Percentiles rank a stretch among this genome's conserved stretches.
Conservation (phyloP, 2,888 invertebrate species). For the Pelosia muscerda region DNA sequence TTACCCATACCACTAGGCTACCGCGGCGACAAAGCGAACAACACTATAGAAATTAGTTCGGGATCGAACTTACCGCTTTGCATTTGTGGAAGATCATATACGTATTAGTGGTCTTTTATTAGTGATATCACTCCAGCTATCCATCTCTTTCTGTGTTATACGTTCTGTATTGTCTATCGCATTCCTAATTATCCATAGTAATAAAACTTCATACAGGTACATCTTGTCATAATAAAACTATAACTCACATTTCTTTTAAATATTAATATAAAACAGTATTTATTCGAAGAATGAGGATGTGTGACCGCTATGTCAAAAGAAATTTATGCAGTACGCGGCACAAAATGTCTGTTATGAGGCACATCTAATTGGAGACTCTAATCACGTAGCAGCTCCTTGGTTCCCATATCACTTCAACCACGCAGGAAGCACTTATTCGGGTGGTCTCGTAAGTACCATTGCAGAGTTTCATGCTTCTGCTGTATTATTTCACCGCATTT, state of each 20-base stretch:
- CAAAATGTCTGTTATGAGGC: slow-evolving; percentile 13
- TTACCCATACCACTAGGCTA: too few relatives aligned
- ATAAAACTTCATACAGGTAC: not conserved
- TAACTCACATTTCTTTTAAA: not conserved
- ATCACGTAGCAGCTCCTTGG: slow-evolving; percentile 24
- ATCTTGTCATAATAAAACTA: too few relatives aligned
- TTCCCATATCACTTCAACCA: slow-evolving; percentile 19
- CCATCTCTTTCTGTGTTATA: not conserved
- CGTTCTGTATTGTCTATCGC: not conserved
- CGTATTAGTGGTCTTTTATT: too few relatives aligned
- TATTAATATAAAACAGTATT: not conserved
- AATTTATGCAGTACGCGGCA: slow-evolving; percentile 10
- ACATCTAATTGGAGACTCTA: slow-evolving; percentile 15
- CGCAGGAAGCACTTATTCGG: slow-evolving; percentile 9
- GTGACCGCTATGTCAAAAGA: slow-evolving; percentile 7
- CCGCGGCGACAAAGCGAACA: too few relatives aligned
- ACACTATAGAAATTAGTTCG: too few relatives aligned
- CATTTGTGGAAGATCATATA: too few relatives aligned
- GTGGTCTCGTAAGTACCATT: slow-evolving; percentile 13
- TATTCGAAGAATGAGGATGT: not conserved
- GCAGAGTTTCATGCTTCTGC: not conserved
- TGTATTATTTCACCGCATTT: not conserved
- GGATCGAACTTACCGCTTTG: too few relatives aligned
- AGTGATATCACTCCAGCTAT: not conserved
- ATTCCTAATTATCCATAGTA: not conserved